Evolutionary conservation across 2,113 vertebrate genomes (phyloP), one percentile per base, ranked within the genome.

Genomic region (Plecturocebus donacophilus): DNA sequence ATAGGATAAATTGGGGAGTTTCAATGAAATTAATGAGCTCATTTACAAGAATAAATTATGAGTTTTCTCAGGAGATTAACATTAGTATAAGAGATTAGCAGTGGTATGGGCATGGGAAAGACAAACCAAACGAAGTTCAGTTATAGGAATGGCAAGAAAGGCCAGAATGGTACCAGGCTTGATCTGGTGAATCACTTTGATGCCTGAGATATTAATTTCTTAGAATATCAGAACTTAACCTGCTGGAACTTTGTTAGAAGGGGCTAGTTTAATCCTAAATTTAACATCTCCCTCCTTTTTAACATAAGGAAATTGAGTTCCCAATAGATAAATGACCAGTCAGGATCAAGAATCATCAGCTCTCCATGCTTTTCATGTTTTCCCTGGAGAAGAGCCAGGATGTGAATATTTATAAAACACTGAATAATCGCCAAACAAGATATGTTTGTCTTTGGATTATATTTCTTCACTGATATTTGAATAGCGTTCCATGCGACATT

Each of bases 381-480:
- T 58, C 73, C 21, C 71, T 61, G 68, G 87, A 96, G 76, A 25
- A 92, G 21, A 97, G 64, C 42, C 84, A 73, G 11, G 7, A 30
- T 25, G 66, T 85, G 56, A 77, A 70, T 82, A 88, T 92, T 96
- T 92, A 95, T 91, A 96, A 97, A 95, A 95, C 32, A 90, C 45
- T 30, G 47, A 76, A 52, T 90, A 85, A 95, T 95, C 71, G 56
- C 64, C 81, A 94, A 88, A 91, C 56, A 85, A 82, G 71, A 64
- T 94, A 70, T 91, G 40, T 96, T 96, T 98, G 88, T 58, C 77
- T 95, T 94, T 88, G 70, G 95, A 86, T 97, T 97, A 86, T 95
- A 94, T 88, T 94, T 88, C 80, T 94, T 94, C 68, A 73, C 47
- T 96, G 82, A 45, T 84, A 86, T 92, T 97, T 97, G 92, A 86